Percentiles rank a stretch among this genome's conserved stretches.
Conservation (phyloP, 64 coral and sea anemone genomes). For the Exaiptasia diaphana region DNA sequence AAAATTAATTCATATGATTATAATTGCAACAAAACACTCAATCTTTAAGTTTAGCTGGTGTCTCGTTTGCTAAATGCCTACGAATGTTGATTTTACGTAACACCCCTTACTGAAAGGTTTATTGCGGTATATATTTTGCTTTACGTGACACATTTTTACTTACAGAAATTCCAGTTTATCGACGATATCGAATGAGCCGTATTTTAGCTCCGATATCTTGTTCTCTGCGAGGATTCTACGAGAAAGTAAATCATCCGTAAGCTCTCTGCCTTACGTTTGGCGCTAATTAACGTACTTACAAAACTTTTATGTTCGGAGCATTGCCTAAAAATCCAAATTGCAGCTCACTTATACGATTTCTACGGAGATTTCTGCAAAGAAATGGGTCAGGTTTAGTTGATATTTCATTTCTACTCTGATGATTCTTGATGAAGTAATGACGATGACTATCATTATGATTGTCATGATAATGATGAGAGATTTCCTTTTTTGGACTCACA, state of each 20-base stretch:
- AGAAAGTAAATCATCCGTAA: neutral
- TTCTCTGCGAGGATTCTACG: slow-evolving; percentile 46
- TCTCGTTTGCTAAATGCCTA: neutral
- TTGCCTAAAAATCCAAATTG: neutral
- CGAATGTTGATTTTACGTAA: neutral
- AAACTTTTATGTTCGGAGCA: neutral
- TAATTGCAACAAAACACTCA: neutral
- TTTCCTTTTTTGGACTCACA: slow-evolving; percentile 10
- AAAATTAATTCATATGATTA: neutral
- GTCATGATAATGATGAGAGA: neutral
- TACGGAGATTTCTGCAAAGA: neutral
- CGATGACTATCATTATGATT: neutral
- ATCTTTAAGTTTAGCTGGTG: neutral
- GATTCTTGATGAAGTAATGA: neutral
- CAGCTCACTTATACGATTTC: neutral
- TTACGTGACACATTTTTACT: neutral
- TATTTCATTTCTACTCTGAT: neutral
- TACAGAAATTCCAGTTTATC: slow-evolving; percentile 32
- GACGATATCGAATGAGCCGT: slow-evolving; percentile 39
- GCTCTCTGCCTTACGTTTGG: neutral
- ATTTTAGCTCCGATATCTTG: slow-evolving; percentile 14
- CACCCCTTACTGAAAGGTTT: neutral
- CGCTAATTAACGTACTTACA: neutral
- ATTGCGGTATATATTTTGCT: neutral
- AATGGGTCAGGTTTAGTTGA: neutral